Base-by-base conservation (phyloP, 2,113 vertebrate species). In the Corydoras sp. region DNA sequence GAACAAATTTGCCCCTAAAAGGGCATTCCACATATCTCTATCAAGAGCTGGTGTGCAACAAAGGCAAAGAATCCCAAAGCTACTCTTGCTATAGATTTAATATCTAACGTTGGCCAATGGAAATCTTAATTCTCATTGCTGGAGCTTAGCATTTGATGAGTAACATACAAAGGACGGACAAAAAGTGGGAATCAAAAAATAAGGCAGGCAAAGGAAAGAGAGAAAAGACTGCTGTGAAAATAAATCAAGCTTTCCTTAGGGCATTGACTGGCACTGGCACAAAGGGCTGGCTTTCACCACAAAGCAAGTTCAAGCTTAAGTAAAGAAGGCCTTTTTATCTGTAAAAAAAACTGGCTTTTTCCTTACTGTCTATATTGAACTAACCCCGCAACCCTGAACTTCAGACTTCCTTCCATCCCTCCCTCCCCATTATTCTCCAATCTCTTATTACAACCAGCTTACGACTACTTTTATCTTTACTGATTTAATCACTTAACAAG, bases 241-340 rank as follows among this genome's bases (percentile, higher is more conserved):
- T 87, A 90, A 91, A 90, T 87, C 18, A 79, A 67, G 85, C 82
- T 84, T 82, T 89, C 84, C 88, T 85, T 68, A 0, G 86, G 87
- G 88, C 79, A 84, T 68, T 82, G 77, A 83, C 85, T 78, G 58
- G 85, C 75, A 84, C 86, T 82, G 69, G 73, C 84, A 82, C 73
- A 80, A 72, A 85, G 73, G 82, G 79, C 76, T 81, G 73, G 79
- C 80, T 78, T 79, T 48, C 30, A 74, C 81, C 84, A 89, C 68
- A 75, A 84, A 83, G 74, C 76, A 80, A 81, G 80, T 85, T 85
- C 75, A 32, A 80, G 86, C 78, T 80, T 72, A 80, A 88, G 84
- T 83, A 81, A 81, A 82, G 74, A 80, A 84, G 62, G 77, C 73
- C 59, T 81, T 83, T 83, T 85, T 88, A 83, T 76, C 72, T 82